Percentiles rank a stretch among this genome's conserved stretches.
phyloP scores from a whole-genome alignment of 2,888 invertebrate genomes.

The Drosophila vallismaia region DNA sequence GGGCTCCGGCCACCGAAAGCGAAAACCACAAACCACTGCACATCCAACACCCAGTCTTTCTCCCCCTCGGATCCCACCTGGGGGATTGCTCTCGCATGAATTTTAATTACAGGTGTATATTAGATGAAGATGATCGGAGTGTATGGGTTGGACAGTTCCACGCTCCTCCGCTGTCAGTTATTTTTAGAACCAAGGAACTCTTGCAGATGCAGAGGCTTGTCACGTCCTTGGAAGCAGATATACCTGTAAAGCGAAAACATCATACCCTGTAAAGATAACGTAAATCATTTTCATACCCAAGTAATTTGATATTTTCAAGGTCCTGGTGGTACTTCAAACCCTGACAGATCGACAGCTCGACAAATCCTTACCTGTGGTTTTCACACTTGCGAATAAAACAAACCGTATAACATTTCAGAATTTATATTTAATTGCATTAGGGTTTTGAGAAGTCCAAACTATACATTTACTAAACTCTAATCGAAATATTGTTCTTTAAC shows the following conservation, averaged over 20 bases:
- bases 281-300: background rate
- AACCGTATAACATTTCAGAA: background rate
- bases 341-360: constrained; percentile 11
- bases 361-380: constrained; percentile 24
- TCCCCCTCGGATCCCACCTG: constrained; percentile 1
- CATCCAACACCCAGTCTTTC: constrained; percentile 9
- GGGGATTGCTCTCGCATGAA: constrained; percentile 14
- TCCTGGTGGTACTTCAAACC: too few relatives aligned
- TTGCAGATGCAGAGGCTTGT: constrained; percentile 17
- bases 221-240: constrained; percentile 16
- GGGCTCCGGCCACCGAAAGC: background rate
- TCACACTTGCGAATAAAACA: background rate
- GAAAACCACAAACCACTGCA: constrained; percentile 7
- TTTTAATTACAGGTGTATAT: constrained; percentile 47
- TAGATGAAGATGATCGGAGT: constrained; percentile 26
- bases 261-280: too few relatives aligned
- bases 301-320: background rate
- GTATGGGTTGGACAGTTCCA: constrained; percentile 12
- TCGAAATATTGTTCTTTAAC: constrained; percentile 11
- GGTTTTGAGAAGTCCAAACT: constrained; percentile 5
- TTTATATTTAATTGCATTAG: constrained; percentile 8
- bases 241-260: too few relatives aligned
- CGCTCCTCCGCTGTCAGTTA: constrained; percentile 16
- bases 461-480: constrained; percentile 19
- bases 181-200: constrained; percentile 9